A percentile compares a stretch with the other conserved stretches of the same genome.
Conservation (phyloP, 2,113 vertebrate species). For the Coptodon rendalli region DNA sequence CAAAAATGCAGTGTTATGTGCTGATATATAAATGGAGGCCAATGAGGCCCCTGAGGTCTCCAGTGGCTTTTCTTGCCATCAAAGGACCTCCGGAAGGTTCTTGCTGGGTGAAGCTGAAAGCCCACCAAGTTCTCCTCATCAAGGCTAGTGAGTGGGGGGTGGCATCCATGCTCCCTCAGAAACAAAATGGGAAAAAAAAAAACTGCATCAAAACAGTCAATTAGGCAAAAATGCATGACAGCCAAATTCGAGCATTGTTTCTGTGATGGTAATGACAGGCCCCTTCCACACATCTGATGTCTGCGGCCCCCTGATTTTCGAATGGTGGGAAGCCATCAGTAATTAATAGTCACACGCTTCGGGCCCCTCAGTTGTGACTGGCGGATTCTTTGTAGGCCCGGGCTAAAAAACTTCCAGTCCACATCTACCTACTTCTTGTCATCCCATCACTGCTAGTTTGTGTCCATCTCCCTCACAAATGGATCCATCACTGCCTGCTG, state of each 20-base stretch:
- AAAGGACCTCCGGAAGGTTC: constrained; percentile 72
- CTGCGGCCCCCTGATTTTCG: constrained; percentile 49
- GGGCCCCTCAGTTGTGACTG: constrained; percentile 43
- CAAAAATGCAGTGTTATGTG: constrained; percentile 49
- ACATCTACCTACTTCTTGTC: constrained; percentile 31
- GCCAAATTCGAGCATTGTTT: constrained; percentile 71
- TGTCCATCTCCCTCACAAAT: neutral
- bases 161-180: constrained; percentile 32
- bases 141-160: constrained; percentile 22
- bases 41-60: constrained; percentile 58
- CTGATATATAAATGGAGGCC: constrained; percentile 57
- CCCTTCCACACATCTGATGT: constrained; percentile 56
- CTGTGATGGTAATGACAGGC: constrained; percentile 65
- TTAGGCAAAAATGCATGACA: constrained; percentile 76
- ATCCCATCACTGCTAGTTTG: neutral
- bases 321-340: constrained; percentile 60
- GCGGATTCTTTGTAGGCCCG: constrained; percentile 40
- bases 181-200: constrained; percentile 35
- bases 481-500: neutral
- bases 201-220: constrained; percentile 71
- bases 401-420: constrained; percentile 20
- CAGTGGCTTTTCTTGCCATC: constrained; percentile 64
- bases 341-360: constrained; percentile 65
- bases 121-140: constrained; percentile 60
- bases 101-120: constrained; percentile 70